These are phyloP conservation scores for Sinodicranocentrus sp. DNA, from an alignment of 2,888 invertebrate species.

Conservation along the genomic window DNA sequence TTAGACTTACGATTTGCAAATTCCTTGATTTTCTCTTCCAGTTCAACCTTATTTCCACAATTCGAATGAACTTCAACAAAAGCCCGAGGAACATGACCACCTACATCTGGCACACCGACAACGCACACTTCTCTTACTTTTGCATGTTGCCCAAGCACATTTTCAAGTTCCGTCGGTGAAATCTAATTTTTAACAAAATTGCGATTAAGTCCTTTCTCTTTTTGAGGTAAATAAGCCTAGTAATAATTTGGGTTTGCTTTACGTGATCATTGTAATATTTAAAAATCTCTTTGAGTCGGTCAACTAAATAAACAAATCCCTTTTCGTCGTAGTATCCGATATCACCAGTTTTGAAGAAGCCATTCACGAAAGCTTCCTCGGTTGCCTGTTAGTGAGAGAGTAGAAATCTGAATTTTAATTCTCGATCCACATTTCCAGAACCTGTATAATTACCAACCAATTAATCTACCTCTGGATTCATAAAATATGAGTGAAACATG, in stretches of 20 bases:
- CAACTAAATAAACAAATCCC: slow-evolving; percentile 67
- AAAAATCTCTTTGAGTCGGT: slow-evolving; percentile 71
- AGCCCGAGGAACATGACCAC: slow-evolving; percentile 63
- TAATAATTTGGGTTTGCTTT: too few species aligned
- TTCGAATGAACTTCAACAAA: background rate
- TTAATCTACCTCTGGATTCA: slow-evolving; percentile 33
- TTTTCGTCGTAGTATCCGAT: slow-evolving; percentile 67
- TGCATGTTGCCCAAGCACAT: slow-evolving; percentile 70
- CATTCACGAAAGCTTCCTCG: slow-evolving; percentile 45
- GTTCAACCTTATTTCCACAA: background rate
- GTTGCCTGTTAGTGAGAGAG: too few species aligned
- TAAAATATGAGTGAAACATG: slow-evolving; percentile 31
- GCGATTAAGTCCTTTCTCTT: too few species aligned
- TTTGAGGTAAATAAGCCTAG: too few species aligned
- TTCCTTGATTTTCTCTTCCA: background rate
- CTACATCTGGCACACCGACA: slow-evolving; percentile 60
- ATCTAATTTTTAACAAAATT: slow-evolving; percentile 53
- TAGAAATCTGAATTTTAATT: too few species aligned
- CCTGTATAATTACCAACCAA: too few species aligned
- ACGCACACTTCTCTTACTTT: slow-evolving; percentile 72
- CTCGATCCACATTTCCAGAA: too few species aligned
- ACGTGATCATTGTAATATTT: slow-evolving; percentile 70
- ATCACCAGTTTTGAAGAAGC: slow-evolving; percentile 69
- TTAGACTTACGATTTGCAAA: too few species aligned
- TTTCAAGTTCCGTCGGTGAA: slow-evolving; percentile 73